Evolutionary conservation across 2,888 invertebrate species (phyloP), one percentile per base, ranked within the genome.

Genomic region (Conistra vaccinii): DNA sequence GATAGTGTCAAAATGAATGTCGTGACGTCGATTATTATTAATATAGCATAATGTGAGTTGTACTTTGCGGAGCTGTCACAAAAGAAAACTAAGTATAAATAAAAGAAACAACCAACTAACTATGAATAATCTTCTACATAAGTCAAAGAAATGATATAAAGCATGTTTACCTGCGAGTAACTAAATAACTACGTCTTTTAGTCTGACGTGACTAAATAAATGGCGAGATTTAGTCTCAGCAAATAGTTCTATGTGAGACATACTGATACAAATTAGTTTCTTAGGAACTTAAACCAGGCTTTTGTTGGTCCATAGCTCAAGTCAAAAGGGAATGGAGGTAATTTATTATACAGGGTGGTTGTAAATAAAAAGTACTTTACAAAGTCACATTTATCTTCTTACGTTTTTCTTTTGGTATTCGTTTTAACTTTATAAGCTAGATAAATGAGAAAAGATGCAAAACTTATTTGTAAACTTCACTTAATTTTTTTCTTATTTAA

Each of bases 241-340:
- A 71, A 82, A 84, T 83, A 73, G 83, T 83, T 85, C 39, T 76
- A 29, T 51, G 76, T 65, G 66, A 83, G 51, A 73, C 58, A 60
- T 66, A 85, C 71, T 65, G 81, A 76, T 83, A 86, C 67, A 81
- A 85, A 87, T 87, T 85, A 80, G 76, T 80, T 72, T 76, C 87
- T 76, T 63, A 72, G 82, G 68, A 72, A 84, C 78, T 80, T 84
- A 79, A 81, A 70, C 71, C 78, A 29, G 69, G 73, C 73, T 77
- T 80, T 71, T 65, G 63, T 61, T 75, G 68, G 55, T n/a, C 63
- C 39, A 67, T 39, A 42, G 58, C 63, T 73, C 58, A 65, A 77
- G 69, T 69, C 42, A 69, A 62, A 78, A 45, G 67, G n/a, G 58
- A 79, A 76, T 70, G 23, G 51, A 39, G 26, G 39, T 42, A 29